phyloP scores from a whole-genome alignment of 2,797 vertebrate species.

The Ptychadena robeensis region DNA sequence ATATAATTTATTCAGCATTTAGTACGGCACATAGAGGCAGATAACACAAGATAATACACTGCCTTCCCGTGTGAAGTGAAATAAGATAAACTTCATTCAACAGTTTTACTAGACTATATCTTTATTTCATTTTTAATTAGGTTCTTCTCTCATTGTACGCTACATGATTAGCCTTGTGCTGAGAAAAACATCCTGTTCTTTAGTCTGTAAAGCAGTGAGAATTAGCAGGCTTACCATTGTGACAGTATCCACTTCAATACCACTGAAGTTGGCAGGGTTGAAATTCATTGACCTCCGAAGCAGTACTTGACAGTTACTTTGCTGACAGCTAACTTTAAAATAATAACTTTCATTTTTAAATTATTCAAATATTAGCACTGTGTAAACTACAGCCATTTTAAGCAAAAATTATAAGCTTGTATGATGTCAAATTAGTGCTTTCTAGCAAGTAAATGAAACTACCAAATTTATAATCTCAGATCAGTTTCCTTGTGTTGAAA shows the following conservation, averaged over 20 bases:
- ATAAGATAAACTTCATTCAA: constrained; percentile 69
- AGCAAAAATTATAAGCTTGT: not conserved
- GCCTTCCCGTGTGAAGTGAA: constrained; percentile 56
- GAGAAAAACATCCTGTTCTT: constrained; percentile 35
- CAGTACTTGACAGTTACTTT: constrained; percentile 33
- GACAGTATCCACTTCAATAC: constrained; percentile 38
- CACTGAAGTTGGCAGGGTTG: constrained; percentile 25
- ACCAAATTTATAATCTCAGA: not conserved
- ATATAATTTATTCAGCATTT: constrained; percentile 45
- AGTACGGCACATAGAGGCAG: constrained; percentile 45
- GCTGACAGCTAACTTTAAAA: constrained; percentile 21
- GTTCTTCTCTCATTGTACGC: constrained; percentile 61
- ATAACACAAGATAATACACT: constrained; percentile 55
- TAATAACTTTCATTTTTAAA: constrained; percentile 12
- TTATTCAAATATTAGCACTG: not conserved
- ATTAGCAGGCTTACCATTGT: constrained; percentile 38
- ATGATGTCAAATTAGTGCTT: not conserved
- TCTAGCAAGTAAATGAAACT: not conserved
- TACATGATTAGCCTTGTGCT: constrained; percentile 49
- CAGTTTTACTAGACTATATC: constrained; percentile 63
- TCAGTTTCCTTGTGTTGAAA: not conserved
- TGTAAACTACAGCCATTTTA: not conserved
- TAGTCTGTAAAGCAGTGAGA: constrained; percentile 30
- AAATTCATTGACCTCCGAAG: constrained; percentile 37
- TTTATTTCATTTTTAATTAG: constrained; percentile 70